Evolutionary conservation across 2,888 invertebrate species (phyloP), one percentile per base, ranked within the genome.

Genomic region (Amphipyra berbera): DNA sequence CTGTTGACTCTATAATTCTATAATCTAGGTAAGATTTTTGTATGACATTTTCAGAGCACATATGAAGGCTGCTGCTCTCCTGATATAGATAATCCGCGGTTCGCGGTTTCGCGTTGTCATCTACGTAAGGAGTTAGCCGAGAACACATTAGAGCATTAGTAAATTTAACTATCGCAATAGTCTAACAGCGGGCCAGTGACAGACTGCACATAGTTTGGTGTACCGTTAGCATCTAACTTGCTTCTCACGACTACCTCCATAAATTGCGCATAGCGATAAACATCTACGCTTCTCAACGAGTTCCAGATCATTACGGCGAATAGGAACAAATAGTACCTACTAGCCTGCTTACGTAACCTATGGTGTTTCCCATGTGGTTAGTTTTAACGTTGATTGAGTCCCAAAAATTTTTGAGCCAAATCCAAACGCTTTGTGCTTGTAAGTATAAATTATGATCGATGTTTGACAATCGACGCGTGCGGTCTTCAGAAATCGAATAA

Each of bases 211-310:
- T 52, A 68, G 73, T 67, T 62, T 37, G 73, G 41, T 27, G 38
- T 68, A 55, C 70, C 70, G 73, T 71, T 73, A 68, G 33, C 27
- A 40, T 27, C 55, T n/a, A 57, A 45, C 44, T 73, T 37, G 68
- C 73, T 58, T 71, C 70, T 71, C 73, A 73, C 70, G 73, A 73
- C 41, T 52, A 58, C 58, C 56, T 55, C 58, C 57, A 73, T 73
- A 73, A 73, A 73, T 68, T 61, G 56, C 45, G 68, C 50, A 55
- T 15, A 13, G 48, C 61, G 73, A 73, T 73, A 71, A 52, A 73
- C 73, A 71, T 71, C 70, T 38, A 38, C 37, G 68, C 46, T 66
- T 64, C 48, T 67, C 61, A 61, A 41, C 46, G 21, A 52, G 57
- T 61, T 57, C 49, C 50, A 67, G 50, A 61, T 73, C 73, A 67